Evolutionary conservation across 2,888 invertebrate species (phyloP), one percentile per base, ranked within the genome.

Genomic region (Marasmarcha lunaedactyla): DNA sequence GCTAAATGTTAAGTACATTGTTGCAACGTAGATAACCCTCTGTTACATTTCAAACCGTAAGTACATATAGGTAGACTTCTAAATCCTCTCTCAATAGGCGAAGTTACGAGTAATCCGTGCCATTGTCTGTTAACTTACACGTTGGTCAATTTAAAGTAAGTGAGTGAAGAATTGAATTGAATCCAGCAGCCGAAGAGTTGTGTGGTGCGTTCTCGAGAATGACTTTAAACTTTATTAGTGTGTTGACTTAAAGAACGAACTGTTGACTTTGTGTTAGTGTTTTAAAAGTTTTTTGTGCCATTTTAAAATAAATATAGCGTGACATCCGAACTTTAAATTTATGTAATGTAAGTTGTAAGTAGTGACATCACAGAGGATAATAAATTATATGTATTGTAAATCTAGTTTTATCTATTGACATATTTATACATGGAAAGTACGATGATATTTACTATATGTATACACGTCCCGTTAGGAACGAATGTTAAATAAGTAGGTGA

Each of bases 401-500:
- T 76, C 57, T 73, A 72, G 67, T 63, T 43, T 65, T 77, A 78
- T 74, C 70, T 78, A 77, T 79, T 78, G 67, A 74, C 69, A 76
- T 81, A 83, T 83, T 83, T 81, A 81, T 81, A 83, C 79, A 81
- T 71, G 70, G 70, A 53, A 72, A 62, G 63, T 67, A 76, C 73
- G 68, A 72, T 69, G 59, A 73, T 79, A 81, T 83, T 78, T 81
- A 81, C 79, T n/a, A 78, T 76, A 83, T 81, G 79, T 83, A 77
- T 83, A 83, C 83, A 81, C 76, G 81, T 83, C 77, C 83, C 78
- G 66, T 83, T 83, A 81, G 81, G 83, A 77, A 81, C 83, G 73
- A 83, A 77, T 78, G 83, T 83, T 79, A 71, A 70, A 70, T 79
- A 74, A 68, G 70, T 78, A 79, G 77, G 63, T 74, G 76, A 71